These are phyloP conservation scores for Neoniphon sammara DNA, from an alignment of 2,797 vertebrate species.

Conservation along the genomic window DNA sequence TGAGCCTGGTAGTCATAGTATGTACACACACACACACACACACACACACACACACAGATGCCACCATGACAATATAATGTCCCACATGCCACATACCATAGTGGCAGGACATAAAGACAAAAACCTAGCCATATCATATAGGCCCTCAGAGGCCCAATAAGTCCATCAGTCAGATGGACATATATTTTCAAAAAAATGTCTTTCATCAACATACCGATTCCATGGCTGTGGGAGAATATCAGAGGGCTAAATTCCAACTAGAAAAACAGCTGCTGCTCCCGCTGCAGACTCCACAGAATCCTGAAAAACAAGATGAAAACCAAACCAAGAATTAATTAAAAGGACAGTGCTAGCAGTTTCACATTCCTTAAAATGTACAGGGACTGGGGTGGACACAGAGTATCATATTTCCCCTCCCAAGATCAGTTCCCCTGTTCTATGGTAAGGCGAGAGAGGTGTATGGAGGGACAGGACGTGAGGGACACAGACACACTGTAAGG, in stretches of 20 bases:
- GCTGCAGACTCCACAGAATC: conserved; percentile 76
- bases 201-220: conserved; percentile 86
- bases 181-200: conserved; percentile 15
- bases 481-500: not conserved
- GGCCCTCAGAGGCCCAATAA: not conserved
- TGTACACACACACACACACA: conserved; percentile 17
- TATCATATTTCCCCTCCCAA: conserved; percentile 21
- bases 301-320: conserved; percentile 76
- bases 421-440: conserved; percentile 4
- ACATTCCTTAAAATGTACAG: conserved; percentile 54
- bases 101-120: conserved; percentile 13
- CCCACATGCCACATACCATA: not conserved
- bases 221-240: conserved; percentile 85
- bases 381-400: conserved; percentile 28
- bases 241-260: conserved; percentile 84
- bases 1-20: conserved; percentile 30
- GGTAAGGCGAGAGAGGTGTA: not conserved
- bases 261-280: conserved; percentile 65
- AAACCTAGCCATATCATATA: conserved; percentile 6
- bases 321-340: conserved; percentile 68
- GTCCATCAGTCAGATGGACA: conserved; percentile 17
- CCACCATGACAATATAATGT: not conserved
- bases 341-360: conserved; percentile 46
- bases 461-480: not conserved
- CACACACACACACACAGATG: not conserved